A percentile compares a stretch with the other conserved stretches of the same genome.
Conservation (phyloP, 1,140 invertebrate species). For the Pseudachorutes palmiensis region DNA sequence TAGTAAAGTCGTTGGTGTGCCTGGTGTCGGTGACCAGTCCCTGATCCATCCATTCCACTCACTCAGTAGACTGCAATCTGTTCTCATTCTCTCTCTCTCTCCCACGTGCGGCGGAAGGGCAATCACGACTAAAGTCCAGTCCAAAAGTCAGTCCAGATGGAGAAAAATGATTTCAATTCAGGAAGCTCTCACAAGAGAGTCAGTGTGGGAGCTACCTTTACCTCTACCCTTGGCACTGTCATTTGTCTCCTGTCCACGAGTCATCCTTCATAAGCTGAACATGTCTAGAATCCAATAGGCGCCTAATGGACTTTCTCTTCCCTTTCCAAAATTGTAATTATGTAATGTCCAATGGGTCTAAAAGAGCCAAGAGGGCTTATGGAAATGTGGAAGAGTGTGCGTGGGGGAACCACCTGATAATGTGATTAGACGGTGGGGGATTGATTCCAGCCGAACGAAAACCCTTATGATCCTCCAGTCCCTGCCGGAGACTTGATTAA, state of each 20-base stretch:
- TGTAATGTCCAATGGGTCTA: background rate
- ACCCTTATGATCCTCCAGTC: background rate
- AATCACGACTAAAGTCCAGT: constrained; percentile 7
- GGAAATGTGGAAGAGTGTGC: background rate
- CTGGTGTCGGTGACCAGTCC: background rate
- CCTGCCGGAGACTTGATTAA: background rate
- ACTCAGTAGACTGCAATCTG: constrained; percentile 32
- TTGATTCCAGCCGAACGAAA: background rate
- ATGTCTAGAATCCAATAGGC: background rate
- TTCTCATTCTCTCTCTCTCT: constrained; percentile 38
- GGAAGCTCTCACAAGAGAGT: too few species aligned
- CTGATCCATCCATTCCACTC: constrained; percentile 33
- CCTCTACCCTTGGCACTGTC: constrained; percentile 31
- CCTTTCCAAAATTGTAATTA: background rate
- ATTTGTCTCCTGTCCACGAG: constrained; percentile 40
- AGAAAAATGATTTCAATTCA: constrained; percentile 39
- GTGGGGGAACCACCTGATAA: background rate
- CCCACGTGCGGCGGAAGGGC: constrained; percentile 38
- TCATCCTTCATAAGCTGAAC: background rate
- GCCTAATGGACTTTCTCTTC: constrained; percentile 1
- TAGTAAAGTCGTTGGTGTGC: constrained; percentile 17
- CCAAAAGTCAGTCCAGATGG: constrained; percentile 28
- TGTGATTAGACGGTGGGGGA: background rate
- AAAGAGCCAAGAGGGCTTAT: background rate
- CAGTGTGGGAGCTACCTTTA: constrained; percentile 23